phyloP scores from a whole-genome alignment of 2,888 invertebrate genomes.

The Colostygia pectinataria region DNA sequence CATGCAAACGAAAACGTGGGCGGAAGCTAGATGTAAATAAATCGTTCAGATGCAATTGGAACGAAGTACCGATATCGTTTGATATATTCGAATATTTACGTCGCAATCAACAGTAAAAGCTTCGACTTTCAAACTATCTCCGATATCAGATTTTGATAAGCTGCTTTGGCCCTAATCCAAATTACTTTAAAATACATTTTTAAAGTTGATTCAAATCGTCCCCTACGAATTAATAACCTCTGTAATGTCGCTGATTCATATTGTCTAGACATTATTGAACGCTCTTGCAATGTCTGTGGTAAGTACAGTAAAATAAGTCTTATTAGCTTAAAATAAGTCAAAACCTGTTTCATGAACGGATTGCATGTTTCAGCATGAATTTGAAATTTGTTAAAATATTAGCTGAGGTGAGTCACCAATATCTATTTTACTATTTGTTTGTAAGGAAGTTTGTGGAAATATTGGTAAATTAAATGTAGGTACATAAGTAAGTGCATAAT shows the following conservation, averaged over 20 bases:
- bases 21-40: no score
- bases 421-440: conserved; percentile 24
- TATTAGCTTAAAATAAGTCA: conserved; percentile 5
- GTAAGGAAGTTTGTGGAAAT: conserved; percentile 31
- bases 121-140: no score
- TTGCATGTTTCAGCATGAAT: conserved; percentile 30
- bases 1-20: no score
- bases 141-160: no score
- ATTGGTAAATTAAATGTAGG: conserved; percentile 20
- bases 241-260: conserved; percentile 24
- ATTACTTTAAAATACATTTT: not conserved
- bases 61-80: no score
- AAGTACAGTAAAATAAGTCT: conserved; percentile 15
- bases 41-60: no score
- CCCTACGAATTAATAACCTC: conserved; percentile 5
- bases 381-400: conserved; percentile 30
- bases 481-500: no score
- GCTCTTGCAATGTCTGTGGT: conserved; percentile 23
- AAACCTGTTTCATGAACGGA: conserved; percentile 12
- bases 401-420: conserved; percentile 29
- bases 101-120: no score
- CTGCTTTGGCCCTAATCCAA: no score
- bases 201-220: conserved; percentile 9
- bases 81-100: no score
- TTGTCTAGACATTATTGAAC: conserved; percentile 43